Evolutionary conservation across 2,888 invertebrate genomes (phyloP).

Genomic region (Serrognathus titanus): DNA sequence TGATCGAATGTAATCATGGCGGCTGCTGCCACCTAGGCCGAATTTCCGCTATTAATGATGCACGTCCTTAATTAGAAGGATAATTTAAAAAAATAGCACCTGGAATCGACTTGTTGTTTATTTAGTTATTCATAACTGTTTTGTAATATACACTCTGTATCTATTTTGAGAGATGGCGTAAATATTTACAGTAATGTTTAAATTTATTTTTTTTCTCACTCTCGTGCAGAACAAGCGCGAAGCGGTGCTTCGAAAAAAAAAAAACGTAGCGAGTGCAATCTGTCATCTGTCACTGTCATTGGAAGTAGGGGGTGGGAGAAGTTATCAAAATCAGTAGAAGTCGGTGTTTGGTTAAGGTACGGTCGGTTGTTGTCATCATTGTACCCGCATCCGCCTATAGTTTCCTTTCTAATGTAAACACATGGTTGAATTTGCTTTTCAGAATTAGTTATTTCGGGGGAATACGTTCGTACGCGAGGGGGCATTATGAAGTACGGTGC

Average conservation of each 20-base stretch:
- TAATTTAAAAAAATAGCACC: too few relatives aligned
- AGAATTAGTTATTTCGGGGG: constrained; percentile 10
- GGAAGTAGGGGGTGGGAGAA: neutral
- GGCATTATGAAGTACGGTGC: constrained; percentile 21
- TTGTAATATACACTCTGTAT: constrained; percentile 11
- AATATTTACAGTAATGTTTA: constrained; percentile 27
- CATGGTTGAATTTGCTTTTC: constrained; percentile 24
- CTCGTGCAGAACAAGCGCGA: neutral
- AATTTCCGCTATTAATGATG: too few relatives aligned
- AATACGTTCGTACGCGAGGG: too few relatives aligned
- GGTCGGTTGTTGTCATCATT: constrained; percentile 17
- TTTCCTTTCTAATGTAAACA: constrained; percentile 24
- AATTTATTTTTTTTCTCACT: constrained; percentile 16
- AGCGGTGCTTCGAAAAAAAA: neutral
- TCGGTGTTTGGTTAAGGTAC: constrained; percentile 12
- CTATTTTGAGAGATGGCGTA: constrained; percentile 26
- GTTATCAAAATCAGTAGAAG: neutral
- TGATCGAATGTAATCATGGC: too few relatives aligned
- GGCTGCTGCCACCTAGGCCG: too few relatives aligned
- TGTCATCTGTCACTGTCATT: constrained; percentile 6
- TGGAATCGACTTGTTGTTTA: too few relatives aligned
- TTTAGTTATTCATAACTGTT: neutral
- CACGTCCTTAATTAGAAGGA: too few relatives aligned
- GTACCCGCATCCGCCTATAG: constrained; percentile 18
- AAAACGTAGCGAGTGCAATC: neutral